Base-by-base conservation (phyloP, 2,113 vertebrate genomes). In the Arvicanthis niloticus region DNA sequence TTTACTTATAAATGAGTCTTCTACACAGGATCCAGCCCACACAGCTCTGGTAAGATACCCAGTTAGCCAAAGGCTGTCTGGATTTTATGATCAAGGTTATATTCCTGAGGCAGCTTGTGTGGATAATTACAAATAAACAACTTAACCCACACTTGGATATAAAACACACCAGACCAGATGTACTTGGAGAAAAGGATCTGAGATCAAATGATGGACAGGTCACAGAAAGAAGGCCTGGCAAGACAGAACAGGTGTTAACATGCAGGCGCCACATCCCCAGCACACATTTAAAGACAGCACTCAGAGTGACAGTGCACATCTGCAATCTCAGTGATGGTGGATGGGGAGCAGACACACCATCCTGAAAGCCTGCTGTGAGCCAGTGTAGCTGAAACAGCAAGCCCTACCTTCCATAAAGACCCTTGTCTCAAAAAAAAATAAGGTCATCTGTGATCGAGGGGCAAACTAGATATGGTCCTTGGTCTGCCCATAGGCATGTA, bases 11-110 rank as follows among this genome's bases (percentile, higher is more conserved):
- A 76, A 9, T 26, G 86, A 40, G 91, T 78, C 48, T 82, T 62
- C 84, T 40, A 84, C 58, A 94, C n/a, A 70, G 34, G 29, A 81
- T 21, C 68, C 22, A 91, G 67, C 53, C 7, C 86, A 88, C 96
- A 91, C 7, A 89, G 82, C 93, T 92, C 75, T 91, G 24, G 21
- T 93, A 84, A 51, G 40, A 89, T 77, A 89, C 48, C 10, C 4
- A 91, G 37, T 4, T 75, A 93, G 77, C n/a, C 45, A 97, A 75
- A 34, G 40, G 70, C 21, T 58, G 2, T 45, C 40, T 95, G 42
- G 21, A n/a, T 78, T 93, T 75, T 56, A 42, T 53, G 89, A 93
- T 45, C 81, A 24, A 96, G 21, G 19, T 70, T 68, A 70, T 31
- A 85, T 17, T n/a, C 48, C 58, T 81, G 13, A 58, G 17, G 62